Base-by-base conservation (phyloP, 2,113 vertebrate genomes). In the Ginglymostoma cirratum region DNA sequence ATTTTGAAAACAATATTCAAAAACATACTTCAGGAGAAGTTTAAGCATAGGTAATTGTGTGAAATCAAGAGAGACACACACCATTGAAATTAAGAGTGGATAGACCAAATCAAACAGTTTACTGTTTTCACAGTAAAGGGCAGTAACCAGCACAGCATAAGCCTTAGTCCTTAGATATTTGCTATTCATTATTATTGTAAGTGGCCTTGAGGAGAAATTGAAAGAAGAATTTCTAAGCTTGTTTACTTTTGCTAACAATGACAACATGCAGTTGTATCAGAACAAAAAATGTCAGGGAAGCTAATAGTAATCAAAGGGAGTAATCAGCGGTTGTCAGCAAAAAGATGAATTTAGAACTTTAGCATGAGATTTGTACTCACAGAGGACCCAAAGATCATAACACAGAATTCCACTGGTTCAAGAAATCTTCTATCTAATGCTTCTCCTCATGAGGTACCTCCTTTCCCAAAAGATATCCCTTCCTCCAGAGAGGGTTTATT, bases 181-280 rank as follows among this genome's bases (percentile, higher is more conserved):
- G 10, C 67, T 72, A 48, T 70, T 95, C 93, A 24, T 30, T 42
- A 42, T 72, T 14, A 17, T 45, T 48, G 24, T 30, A 45, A 70
- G 66, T 48, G 67, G 45, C 93, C 93, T 94, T 94, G 93, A 72
- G 19, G n/a, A 94, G 27, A 27, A 92, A 67, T 94, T 67, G 65
- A 94, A 30, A 48, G 38, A 94, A 94, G 42, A 2, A 45, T 48
- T 94, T 94, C 67, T n/a, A 24, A 70, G 24, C 93, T 48, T 94
- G 10, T 4, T 42, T 69, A 42, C 30, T 27, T 70, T 70, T 94
- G 3, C 42, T 27, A 65, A 65, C 55, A 90, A 87, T 52, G 34
- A 15, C 38, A 24, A 34, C 55, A 8, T 14, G 34, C 5, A 65
- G 45, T 69, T 94, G 92, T 45, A 15, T 93, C n/a, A 30, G 42